These are phyloP conservation scores for Rhadina sibilatrix DNA, from an alignment of 2,113 vertebrate genomes.

Conservation along the genomic window DNA sequence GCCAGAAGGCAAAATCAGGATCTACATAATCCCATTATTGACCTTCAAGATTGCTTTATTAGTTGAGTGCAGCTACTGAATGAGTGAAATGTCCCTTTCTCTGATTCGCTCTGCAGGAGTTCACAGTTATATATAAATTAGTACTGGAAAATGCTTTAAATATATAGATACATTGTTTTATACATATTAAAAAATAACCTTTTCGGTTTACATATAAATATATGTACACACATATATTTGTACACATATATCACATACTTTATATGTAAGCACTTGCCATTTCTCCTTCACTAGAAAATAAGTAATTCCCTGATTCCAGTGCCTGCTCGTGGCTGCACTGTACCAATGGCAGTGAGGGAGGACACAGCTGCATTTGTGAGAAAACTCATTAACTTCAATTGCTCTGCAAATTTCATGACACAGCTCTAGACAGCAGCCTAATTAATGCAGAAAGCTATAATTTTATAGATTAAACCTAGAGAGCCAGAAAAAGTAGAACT, in stretches of 20 bases:
- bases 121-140: not conserved
- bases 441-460: not conserved
- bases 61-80: not conserved
- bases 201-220: not conserved
- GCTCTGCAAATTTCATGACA: slow-evolving; percentile 1
- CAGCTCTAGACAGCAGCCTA: not conserved
- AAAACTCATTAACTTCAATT: slow-evolving; percentile 23
- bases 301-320: not conserved
- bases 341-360: not conserved
- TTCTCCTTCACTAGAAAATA: not conserved
- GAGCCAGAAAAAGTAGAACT: not conserved
- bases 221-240: no score
- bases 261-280: not conserved
- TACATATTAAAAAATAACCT: not conserved
- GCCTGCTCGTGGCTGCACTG: not conserved
- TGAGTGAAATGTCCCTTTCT: not conserved
- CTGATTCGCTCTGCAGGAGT: not conserved
- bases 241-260: not conserved
- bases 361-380: slow-evolving; percentile 6
- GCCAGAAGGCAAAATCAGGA: not conserved
- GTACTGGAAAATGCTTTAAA: not conserved
- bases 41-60: not conserved
- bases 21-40: not conserved
- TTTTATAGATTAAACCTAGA: not conserved
- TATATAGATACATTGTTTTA: not conserved